These are phyloP conservation scores for Nannobrachium achirus DNA, from an alignment of 2,113 vertebrate genomes.

Conservation along the genomic window DNA sequence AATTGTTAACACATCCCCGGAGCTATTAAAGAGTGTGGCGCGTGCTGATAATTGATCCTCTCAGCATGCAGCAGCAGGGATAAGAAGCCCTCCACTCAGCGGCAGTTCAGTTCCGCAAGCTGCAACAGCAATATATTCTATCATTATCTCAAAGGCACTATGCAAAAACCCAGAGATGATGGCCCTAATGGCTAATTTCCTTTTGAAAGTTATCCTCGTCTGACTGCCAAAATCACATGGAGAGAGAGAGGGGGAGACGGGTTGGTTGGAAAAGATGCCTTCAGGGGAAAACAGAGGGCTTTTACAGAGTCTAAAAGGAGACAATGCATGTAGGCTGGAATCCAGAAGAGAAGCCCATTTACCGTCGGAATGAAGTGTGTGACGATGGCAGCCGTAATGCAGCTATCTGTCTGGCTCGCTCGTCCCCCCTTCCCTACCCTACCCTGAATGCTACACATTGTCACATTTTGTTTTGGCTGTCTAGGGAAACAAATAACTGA, in stretches of 20 bases:
- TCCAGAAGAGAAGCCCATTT: slow-evolving; percentile 72
- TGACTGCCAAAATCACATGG: slow-evolving; percentile 64
- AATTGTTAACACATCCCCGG: neutral
- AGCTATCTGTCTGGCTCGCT: slow-evolving; percentile 55
- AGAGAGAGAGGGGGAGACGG: slow-evolving; percentile 60
- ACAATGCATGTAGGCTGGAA: slow-evolving; percentile 71
- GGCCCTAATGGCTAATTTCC: slow-evolving; percentile 47
- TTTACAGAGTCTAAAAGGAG: slow-evolving; percentile 69
- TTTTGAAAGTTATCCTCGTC: slow-evolving; percentile 38
- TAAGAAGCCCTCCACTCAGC: slow-evolving; percentile 14
- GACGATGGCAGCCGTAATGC: slow-evolving; percentile 61
- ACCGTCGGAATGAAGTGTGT: slow-evolving; percentile 68
- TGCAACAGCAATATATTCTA: slow-evolving; percentile 30
- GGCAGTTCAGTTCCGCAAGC: slow-evolving; percentile 6
- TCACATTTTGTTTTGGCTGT: slow-evolving; percentile 55
- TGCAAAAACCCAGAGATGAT: slow-evolving; percentile 16
- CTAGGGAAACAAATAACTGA: slow-evolving; percentile 37
- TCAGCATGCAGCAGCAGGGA: slow-evolving; percentile 30
- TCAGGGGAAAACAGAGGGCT: slow-evolving; percentile 69
- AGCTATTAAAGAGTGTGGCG: slow-evolving; percentile 49
- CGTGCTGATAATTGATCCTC: slow-evolving; percentile 60
- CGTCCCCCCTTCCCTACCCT: slow-evolving; percentile 44
- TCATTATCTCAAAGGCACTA: slow-evolving; percentile 43
- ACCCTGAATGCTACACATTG: slow-evolving; percentile 56
- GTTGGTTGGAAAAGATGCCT: slow-evolving; percentile 68